These are phyloP conservation scores for Pseudolycoriella hygida DNA, from an alignment of 2,888 invertebrate species.

Conservation along the genomic window DNA sequence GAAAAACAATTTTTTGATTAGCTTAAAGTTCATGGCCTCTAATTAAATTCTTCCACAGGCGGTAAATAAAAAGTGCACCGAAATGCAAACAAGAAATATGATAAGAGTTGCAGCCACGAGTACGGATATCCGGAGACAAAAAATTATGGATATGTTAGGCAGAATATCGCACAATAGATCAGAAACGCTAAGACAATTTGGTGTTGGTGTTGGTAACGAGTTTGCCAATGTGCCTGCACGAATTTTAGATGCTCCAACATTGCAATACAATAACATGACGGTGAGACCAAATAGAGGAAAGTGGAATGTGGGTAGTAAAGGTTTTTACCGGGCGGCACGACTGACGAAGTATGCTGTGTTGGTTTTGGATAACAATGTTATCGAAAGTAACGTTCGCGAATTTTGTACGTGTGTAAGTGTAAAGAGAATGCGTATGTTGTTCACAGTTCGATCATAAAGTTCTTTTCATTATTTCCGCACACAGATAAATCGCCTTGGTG, in stretches of 20 bases:
- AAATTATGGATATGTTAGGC: slow-evolving; percentile 44
- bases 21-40: neutral
- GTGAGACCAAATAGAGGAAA: slow-evolving; percentile 14
- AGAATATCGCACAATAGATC: slow-evolving; percentile 19
- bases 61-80: slow-evolving; percentile 52
- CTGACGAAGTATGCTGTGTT: neutral
- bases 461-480: too few species aligned
- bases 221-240: slow-evolving; percentile 67
- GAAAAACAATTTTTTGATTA: too few species aligned
- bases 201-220: slow-evolving; percentile 50
- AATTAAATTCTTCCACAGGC: neutral
- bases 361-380: neutral
- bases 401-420: too few species aligned
- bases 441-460: too few species aligned
- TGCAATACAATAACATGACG: slow-evolving; percentile 36
- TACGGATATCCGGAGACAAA: slow-evolving; percentile 54
- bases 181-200: slow-evolving; percentile 58
- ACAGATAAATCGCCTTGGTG: too few species aligned
- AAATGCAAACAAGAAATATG: slow-evolving; percentile 71
- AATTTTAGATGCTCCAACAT: slow-evolving; percentile 54
- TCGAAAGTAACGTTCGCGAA: too few species aligned
- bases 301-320: neutral
- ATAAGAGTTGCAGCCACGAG: slow-evolving; percentile 71
- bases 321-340: neutral
- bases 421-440: too few species aligned